Conservation (phyloP, 2,888 invertebrate genomes). For the Sialis fuliginosa region DNA sequence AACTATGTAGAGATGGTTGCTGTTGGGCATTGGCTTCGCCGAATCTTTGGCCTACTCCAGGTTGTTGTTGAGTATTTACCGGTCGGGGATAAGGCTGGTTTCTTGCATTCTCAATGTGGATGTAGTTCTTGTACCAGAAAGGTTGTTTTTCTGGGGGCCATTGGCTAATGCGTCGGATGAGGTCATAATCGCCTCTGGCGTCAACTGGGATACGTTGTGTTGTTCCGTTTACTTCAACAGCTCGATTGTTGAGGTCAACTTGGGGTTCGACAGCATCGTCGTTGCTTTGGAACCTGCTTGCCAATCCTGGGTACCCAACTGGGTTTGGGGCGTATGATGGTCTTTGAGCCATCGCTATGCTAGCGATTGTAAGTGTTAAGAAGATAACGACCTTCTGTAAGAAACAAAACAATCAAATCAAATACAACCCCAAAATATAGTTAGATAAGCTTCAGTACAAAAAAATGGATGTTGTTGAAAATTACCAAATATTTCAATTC, state of each 20-base stretch:
- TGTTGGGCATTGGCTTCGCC: neutral
- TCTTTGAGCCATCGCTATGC: conserved; percentile 27
- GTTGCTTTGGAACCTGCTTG: conserved; percentile 21
- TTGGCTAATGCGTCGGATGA: conserved; percentile 41
- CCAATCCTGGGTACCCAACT: conserved; percentile 40
- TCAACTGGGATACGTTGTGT: conserved; percentile 38
- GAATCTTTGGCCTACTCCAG: neutral
- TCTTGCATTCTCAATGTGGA: conserved; percentile 40
- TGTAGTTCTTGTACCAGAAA: conserved; percentile 55
- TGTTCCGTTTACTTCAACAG: conserved; percentile 18
- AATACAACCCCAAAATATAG: too few species aligned
- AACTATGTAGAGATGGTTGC: neutral
- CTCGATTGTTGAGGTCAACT: conserved; percentile 27
- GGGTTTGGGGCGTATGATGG: conserved; percentile 44
- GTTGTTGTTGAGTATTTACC: conserved; percentile 9
- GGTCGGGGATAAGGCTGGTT: conserved; percentile 21
- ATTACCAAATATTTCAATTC: too few species aligned
- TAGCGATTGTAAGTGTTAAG: too few species aligned
- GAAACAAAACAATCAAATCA: too few species aligned
- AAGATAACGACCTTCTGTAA: too few species aligned
- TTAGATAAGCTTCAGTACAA: too few species aligned
- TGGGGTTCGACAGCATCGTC: conserved; percentile 10
- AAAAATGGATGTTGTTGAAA: too few species aligned
- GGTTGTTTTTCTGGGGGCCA: conserved; percentile 50
- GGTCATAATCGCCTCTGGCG: conserved; percentile 41